Percentiles rank a stretch among this genome's conserved stretches.
phyloP scores from a whole-genome alignment of 2,113 vertebrate species.

The Apaloderma vittatum region DNA sequence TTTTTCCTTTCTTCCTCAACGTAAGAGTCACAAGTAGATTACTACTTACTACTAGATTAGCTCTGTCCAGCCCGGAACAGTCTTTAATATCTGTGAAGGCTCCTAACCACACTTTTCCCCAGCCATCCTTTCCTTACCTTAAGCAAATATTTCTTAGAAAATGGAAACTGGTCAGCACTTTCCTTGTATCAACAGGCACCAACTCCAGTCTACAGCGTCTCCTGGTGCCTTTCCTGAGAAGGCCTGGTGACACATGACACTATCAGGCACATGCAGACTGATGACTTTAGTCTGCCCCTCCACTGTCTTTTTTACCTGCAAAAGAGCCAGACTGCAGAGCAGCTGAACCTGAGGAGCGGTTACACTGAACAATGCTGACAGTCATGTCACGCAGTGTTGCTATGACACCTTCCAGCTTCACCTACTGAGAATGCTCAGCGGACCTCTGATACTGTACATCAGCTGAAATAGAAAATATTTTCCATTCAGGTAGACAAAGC shows the following conservation, averaged over 20 bases:
- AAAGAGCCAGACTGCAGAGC: background rate
- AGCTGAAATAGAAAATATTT: background rate
- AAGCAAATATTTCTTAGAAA: background rate
- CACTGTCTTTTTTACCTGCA: background rate
- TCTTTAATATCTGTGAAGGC: background rate
- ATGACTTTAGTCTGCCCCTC: background rate
- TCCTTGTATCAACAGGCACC: rapidly evolving
- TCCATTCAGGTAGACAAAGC: background rate
- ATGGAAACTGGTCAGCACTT: background rate
- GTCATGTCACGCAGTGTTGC: rapidly evolving
- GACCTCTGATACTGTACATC: background rate
- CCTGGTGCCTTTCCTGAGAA: background rate
- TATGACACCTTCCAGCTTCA: background rate
- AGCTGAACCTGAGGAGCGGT: background rate
- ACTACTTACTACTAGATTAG: background rate
- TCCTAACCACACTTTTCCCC: background rate
- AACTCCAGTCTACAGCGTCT: background rate
- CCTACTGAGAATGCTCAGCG: background rate
- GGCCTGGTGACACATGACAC: background rate
- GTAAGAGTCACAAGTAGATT: background rate
- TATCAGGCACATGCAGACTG: background rate
- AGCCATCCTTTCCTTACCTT: background rate
- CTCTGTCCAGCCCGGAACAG: background rate
- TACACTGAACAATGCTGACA: background rate
- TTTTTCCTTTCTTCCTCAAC: background rate